These are phyloP conservation scores for Pollicipes pollicipes DNA, from an alignment of 1,140 invertebrate species.

Conservation along the genomic window DNA sequence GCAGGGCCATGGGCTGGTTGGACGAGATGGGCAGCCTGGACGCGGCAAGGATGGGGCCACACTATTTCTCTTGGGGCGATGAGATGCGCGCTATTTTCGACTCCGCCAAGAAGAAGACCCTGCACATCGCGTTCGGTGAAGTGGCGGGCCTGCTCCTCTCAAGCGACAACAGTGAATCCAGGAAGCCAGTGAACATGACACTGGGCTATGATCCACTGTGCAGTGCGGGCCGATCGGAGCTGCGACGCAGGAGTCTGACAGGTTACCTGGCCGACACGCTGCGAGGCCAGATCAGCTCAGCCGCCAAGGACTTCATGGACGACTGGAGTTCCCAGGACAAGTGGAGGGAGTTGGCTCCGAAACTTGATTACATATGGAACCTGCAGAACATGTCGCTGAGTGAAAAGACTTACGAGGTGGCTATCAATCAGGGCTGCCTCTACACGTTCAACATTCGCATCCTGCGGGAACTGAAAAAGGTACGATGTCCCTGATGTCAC, in stretches of 20 bases:
- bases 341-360: neutral
- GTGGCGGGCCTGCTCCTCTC: neutral
- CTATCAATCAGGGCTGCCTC: neutral
- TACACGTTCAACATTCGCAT: neutral
- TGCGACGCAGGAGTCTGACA: neutral
- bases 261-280: neutral
- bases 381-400: neutral
- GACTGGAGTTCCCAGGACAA: neutral
- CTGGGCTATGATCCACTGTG: neutral
- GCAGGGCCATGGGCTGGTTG: neutral
- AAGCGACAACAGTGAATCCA: neutral
- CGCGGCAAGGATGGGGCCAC: neutral
- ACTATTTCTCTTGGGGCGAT: neutral
- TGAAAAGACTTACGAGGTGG: neutral
- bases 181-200: neutral
- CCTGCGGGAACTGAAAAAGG: neutral
- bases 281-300: neutral
- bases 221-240: neutral
- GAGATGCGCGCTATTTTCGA: neutral
- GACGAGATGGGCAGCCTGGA: neutral
- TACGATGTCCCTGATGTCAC: neutral
- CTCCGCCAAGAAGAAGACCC: neutral
- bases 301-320: neutral
- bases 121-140: neutral
- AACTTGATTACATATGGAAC: neutral